Percentiles rank a stretch among this genome's conserved stretches.
phyloP scores from a whole-genome alignment of 2,113 vertebrate genomes.

The Hoplias malabaricus region DNA sequence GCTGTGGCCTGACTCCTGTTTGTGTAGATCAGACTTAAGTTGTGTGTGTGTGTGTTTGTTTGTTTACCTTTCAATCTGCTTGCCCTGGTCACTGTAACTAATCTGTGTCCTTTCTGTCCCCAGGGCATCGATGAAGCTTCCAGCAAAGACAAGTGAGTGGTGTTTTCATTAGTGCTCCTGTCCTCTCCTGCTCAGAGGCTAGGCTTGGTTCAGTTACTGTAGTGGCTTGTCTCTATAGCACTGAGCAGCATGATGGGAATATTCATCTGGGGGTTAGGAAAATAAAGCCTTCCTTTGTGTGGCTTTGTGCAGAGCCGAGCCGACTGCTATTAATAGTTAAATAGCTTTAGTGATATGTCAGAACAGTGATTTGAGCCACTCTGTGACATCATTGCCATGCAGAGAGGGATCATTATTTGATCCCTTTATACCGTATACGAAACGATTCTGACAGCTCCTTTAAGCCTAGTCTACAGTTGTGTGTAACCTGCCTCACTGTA shows the following conservation, averaged over 20 bases:
- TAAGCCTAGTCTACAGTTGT: not conserved
- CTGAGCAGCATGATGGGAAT: slow-evolving; percentile 26
- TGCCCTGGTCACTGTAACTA: slow-evolving; percentile 38
- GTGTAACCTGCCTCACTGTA: not conserved
- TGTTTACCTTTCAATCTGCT: slow-evolving; percentile 42
- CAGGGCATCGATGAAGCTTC: slow-evolving; percentile 93
- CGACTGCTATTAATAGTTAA: slow-evolving; percentile 39
- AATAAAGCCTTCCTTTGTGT: slow-evolving; percentile 28
- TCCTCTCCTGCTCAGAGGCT: slow-evolving; percentile 15
- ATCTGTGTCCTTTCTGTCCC: slow-evolving; percentile 48
- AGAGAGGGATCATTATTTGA: slow-evolving; percentile 25
- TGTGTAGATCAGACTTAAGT: slow-evolving; percentile 60
- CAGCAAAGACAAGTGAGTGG: slow-evolving; percentile 95
- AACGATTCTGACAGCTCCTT: slow-evolving; percentile 11
- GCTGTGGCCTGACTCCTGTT: slow-evolving; percentile 68
- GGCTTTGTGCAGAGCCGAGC: slow-evolving; percentile 20
- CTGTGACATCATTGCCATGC: slow-evolving; percentile 35
- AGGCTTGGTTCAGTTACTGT: slow-evolving; percentile 41
- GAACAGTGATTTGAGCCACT: slow-evolving; percentile 24
- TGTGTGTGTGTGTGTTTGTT: slow-evolving; percentile 60
- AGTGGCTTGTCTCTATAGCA: slow-evolving; percentile 8
- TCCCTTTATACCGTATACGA: not conserved
- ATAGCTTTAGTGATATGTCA: slow-evolving; percentile 20
- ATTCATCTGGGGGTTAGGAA: slow-evolving; percentile 11
- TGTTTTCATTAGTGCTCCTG: slow-evolving; percentile 45